These are phyloP conservation scores for Galbula dea DNA, from an alignment of 2,113 vertebrate species.

Conservation along the genomic window DNA sequence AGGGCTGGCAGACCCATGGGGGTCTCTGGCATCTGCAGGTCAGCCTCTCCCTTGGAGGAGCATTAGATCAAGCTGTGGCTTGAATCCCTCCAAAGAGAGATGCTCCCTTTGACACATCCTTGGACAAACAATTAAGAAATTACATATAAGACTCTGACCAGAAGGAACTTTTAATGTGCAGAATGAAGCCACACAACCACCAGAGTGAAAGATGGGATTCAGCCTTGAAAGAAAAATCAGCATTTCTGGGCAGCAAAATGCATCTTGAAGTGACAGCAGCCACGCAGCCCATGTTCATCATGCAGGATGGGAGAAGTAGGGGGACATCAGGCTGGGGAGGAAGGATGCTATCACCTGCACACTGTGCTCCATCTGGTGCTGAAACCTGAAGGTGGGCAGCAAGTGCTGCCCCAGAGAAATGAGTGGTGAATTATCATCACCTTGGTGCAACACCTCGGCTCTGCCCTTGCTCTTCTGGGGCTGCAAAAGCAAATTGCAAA, in stretches of 20 bases:
- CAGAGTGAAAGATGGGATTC: neutral
- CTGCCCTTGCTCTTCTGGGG: neutral
- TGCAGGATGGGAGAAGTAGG: accelerated
- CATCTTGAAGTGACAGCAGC: neutral
- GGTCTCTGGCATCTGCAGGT: neutral
- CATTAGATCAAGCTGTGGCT: neutral
- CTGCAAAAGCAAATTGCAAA: neutral
- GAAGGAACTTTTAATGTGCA: neutral
- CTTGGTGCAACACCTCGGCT: neutral
- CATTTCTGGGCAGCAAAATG: neutral
- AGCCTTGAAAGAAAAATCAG: neutral
- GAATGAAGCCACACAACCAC: neutral
- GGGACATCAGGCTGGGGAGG: neutral
- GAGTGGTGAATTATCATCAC: neutral
- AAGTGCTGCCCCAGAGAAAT: neutral
- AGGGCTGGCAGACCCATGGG: neutral
- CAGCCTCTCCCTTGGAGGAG: neutral
- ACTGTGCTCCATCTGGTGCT: neutral
- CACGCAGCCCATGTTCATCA: accelerated
- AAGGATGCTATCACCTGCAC: neutral
- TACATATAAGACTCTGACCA: neutral
- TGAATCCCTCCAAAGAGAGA: neutral
- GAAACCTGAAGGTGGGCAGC: neutral
- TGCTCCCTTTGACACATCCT: neutral
- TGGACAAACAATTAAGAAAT: neutral